These are phyloP conservation scores for Chaitophorus viminalis DNA, from an alignment of 2,888 invertebrate species.

Conservation along the genomic window DNA sequence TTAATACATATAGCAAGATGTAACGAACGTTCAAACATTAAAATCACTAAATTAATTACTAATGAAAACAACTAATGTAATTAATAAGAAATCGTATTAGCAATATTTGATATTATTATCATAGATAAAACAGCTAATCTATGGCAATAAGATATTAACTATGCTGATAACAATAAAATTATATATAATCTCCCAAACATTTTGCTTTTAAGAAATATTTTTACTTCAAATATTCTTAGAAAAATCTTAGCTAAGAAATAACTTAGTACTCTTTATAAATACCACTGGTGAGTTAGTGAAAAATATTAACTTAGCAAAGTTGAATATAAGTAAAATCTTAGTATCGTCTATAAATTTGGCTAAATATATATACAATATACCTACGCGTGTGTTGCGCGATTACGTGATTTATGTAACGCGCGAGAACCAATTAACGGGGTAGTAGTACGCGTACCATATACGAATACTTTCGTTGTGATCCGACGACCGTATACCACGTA, in stretches of 20 bases:
- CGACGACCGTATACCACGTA: neutral
- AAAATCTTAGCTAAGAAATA: slow-evolving; percentile 21
- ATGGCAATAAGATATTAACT: slow-evolving; percentile 7
- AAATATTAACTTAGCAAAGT: slow-evolving; percentile 1
- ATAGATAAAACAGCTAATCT: slow-evolving; percentile 6
- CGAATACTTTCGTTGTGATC: neutral
- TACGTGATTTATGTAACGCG: neutral
- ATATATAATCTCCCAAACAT: neutral
- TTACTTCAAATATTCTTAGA: slow-evolving; percentile 14
- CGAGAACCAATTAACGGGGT: neutral
- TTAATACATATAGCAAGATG: slow-evolving; percentile 9
- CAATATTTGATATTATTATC: slow-evolving; percentile 14
- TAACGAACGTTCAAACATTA: neutral
- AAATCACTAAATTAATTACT: no score
- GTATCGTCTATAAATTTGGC: no score
- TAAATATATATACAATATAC: no score
- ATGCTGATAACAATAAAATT: slow-evolving; percentile 5
- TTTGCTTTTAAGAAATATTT: no score
- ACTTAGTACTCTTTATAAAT: no score
- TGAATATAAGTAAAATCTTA: neutral
- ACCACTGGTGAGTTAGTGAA: neutral
- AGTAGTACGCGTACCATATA: neutral
- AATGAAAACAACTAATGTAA: no score
- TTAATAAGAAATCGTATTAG: slow-evolving; percentile 10
- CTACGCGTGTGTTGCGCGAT: neutral